Evolutionary conservation across 2,113 vertebrate species (phyloP).

Genomic region (Eulemur rufifrons): DNA sequence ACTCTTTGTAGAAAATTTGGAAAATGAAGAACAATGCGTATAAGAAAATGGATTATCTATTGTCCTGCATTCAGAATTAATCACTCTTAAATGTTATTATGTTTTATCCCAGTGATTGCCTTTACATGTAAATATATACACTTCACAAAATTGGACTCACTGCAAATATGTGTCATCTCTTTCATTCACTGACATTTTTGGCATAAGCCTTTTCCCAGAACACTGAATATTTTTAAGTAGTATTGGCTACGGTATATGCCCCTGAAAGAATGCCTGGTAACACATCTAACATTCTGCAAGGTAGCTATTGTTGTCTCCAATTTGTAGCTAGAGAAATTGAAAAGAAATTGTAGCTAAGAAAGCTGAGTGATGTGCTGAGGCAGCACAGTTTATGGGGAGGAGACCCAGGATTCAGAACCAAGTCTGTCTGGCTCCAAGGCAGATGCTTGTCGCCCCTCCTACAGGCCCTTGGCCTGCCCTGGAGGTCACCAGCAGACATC

Average conservation of each 20-base stretch:
- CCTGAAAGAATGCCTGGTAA: background rate
- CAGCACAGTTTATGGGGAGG: background rate
- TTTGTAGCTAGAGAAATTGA: background rate
- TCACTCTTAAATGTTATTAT: background rate
- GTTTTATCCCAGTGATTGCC: background rate
- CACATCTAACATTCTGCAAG: background rate
- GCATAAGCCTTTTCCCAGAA: background rate
- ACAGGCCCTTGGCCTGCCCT: background rate
- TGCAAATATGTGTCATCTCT: background rate
- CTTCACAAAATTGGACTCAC: background rate
- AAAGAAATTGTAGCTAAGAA: background rate
- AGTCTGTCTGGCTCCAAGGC: background rate
- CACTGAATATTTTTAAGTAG: background rate
- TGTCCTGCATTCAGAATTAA: background rate
- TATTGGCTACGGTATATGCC: background rate
- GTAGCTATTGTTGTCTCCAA: background rate
- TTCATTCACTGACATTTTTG: background rate
- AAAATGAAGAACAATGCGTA: background rate
- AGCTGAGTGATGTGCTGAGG: background rate
- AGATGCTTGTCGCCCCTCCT: background rate
- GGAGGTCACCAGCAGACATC: background rate
- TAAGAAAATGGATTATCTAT: background rate
- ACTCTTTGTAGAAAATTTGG: background rate
- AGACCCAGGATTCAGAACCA: background rate
- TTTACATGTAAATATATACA: background rate